A percentile compares a stretch with the other conserved stretches of the same genome.
phyloP scores from a whole-genome alignment of 2,888 invertebrate genomes.

The Tortrix viridana region DNA sequence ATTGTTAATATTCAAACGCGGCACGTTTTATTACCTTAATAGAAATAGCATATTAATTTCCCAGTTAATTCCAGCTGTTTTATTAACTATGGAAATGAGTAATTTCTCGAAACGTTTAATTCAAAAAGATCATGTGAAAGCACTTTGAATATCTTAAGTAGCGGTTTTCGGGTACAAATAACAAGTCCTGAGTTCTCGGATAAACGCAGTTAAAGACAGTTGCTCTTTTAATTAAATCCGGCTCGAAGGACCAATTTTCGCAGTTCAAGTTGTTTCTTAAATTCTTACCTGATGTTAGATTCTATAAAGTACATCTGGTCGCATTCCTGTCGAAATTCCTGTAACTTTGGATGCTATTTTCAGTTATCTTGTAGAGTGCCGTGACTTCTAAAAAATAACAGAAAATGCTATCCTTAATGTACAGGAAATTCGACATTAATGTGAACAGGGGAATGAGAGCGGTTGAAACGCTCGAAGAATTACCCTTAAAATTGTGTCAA shows the following conservation, averaged over 20 bases:
- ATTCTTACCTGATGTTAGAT: background rate
- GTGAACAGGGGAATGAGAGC: too few species aligned
- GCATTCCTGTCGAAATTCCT: conserved; percentile 41
- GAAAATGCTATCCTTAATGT: too few species aligned
- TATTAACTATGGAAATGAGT: conserved; percentile 3
- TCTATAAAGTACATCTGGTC: conserved; percentile 16
- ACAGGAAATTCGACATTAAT: too few species aligned
- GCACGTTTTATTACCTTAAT: conserved; percentile 20
- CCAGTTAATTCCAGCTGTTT: conserved; percentile 19
- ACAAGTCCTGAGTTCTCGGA: background rate
- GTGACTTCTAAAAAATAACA: too few species aligned
- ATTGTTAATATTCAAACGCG: conserved; percentile 23
- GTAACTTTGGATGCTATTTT: too few species aligned
- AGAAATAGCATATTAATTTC: conserved; percentile 31
- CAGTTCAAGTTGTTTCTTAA: background rate
- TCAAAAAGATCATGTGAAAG: background rate
- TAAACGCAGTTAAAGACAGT: conserved; percentile 1
- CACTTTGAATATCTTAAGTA: background rate
- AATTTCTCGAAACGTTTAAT: background rate
- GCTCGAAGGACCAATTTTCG: conserved; percentile 3
- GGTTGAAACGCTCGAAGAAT: too few species aligned
- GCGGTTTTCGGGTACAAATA: background rate
- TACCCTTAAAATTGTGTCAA: too few species aligned
- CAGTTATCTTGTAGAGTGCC: too few species aligned
- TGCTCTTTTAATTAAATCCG: conserved; percentile 6